A percentile compares a stretch with the other conserved stretches of the same genome.
phyloP scores from a whole-genome alignment of 2,797 vertebrate genomes.

The Acanthurus leucopareius region DNA sequence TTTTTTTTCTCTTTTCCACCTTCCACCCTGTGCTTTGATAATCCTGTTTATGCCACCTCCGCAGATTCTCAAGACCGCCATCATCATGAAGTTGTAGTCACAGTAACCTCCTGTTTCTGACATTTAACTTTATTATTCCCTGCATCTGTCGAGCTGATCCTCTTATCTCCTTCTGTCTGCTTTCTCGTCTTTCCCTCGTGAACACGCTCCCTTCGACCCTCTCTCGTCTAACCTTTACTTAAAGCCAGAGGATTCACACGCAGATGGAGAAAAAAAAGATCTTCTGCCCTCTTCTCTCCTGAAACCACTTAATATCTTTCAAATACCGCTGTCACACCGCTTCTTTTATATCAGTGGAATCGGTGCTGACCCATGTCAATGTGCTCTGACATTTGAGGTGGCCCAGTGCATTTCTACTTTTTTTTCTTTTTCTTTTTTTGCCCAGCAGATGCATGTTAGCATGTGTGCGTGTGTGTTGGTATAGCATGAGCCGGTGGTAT shows the following conservation, averaged over 20 bases:
- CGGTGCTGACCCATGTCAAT: not conserved
- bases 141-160: slow-evolving; percentile 13
- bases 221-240: slow-evolving; percentile 57
- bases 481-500: not conserved
- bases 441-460: slow-evolving; percentile 9
- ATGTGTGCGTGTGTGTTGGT: not conserved
- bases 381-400: slow-evolving; percentile 47
- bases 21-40: not conserved
- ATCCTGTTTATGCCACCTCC: slow-evolving; percentile 23
- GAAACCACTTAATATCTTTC: slow-evolving; percentile 33
- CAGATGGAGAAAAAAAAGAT: slow-evolving; percentile 22
- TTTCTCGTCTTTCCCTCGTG: not conserved
- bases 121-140: slow-evolving; percentile 57
- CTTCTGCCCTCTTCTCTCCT: slow-evolving; percentile 10
- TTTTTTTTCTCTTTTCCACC: not conserved
- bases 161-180: slow-evolving; percentile 22
- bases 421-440: not conserved
- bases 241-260: slow-evolving; percentile 36
- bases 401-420: slow-evolving; percentile 3
- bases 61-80: slow-evolving; percentile 10
- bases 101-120: slow-evolving; percentile 44
- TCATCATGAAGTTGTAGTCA: slow-evolving; percentile 13
- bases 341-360: slow-evolving; percentile 8
- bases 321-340: not conserved
- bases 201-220: not conserved